These are phyloP conservation scores for Ditylenchus dipsaci DNA, from an alignment of 1,140 invertebrate genomes.

Conservation along the genomic window DNA sequence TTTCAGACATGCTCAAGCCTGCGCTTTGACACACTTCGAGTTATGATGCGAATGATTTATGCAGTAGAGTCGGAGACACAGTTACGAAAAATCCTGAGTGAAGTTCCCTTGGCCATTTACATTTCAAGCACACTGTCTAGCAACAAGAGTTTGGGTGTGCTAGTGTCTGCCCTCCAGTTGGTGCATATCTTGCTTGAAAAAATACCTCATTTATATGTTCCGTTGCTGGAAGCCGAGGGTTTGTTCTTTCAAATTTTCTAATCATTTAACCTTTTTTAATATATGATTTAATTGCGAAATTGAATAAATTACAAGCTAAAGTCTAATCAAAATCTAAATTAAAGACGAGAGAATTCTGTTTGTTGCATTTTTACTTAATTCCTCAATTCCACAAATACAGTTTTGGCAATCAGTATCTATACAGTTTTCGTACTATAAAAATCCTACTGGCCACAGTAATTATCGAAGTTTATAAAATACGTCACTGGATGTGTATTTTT, in stretches of 20 bases:
- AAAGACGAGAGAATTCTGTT: too few relatives aligned
- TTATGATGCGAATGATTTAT: conserved; percentile 52
- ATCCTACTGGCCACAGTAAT: too few relatives aligned
- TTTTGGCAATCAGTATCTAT: too few relatives aligned
- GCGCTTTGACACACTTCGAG: conserved; percentile 41
- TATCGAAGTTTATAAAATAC: too few relatives aligned
- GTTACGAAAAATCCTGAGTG: conserved; percentile 20
- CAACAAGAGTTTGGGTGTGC: conserved; percentile 46
- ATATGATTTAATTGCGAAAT: too few relatives aligned
- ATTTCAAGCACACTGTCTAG: conserved; percentile 40
- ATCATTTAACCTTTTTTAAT: conserved; percentile 16
- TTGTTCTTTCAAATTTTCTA: not conserved
- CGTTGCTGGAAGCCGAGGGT: conserved; percentile 52
- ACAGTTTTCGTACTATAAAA: too few relatives aligned
- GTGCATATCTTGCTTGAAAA: conserved; percentile 50
- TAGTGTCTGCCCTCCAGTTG: conserved; percentile 49
- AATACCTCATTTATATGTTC: conserved; percentile 48
- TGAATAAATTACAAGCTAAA: too few relatives aligned
- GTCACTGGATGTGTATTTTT: too few relatives aligned
- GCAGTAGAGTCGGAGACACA: conserved; percentile 40
- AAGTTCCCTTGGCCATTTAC: conserved; percentile 43
- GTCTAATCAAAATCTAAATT: too few relatives aligned
- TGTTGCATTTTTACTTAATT: too few relatives aligned
- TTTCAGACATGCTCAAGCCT: conserved; percentile 26
- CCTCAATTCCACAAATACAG: too few relatives aligned